phyloP scores from a whole-genome alignment of 2,888 invertebrate species.

The Phengaris alcon region DNA sequence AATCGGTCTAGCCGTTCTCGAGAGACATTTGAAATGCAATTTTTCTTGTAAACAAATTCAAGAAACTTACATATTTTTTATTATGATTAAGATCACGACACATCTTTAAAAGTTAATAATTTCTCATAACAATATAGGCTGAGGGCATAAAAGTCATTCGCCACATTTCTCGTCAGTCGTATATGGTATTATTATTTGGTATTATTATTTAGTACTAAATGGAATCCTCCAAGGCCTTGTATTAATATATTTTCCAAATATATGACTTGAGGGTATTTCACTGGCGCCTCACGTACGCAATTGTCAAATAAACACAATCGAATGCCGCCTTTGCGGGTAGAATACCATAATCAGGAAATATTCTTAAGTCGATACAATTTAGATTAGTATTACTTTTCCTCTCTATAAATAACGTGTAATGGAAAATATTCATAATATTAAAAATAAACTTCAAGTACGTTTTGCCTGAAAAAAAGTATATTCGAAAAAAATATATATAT shows the following conservation, averaged over 20 bases:
- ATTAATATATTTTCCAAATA: conserved; percentile 12
- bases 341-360: background rate
- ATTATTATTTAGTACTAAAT: conserved; percentile 1
- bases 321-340: conserved; percentile 6
- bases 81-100: no score
- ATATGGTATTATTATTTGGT: conserved; percentile 7
- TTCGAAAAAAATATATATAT: no score
- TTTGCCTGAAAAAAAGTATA: no score
- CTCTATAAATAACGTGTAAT: no score
- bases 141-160: background rate
- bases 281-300: conserved; percentile 27
- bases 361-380: background rate
- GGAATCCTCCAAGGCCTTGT: background rate
- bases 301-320: conserved; percentile 19
- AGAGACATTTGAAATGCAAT: no score
- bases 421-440: no score
- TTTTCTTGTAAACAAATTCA: no score
- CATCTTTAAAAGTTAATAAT: no score
- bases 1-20: no score
- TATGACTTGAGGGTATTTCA: background rate
- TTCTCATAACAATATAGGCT: background rate
- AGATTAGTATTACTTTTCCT: no score
- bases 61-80: no score
- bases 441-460: no score
- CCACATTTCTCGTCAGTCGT: background rate